Conservation (phyloP, 2,797 vertebrate species). For the Hippocampus kuda region DNA sequence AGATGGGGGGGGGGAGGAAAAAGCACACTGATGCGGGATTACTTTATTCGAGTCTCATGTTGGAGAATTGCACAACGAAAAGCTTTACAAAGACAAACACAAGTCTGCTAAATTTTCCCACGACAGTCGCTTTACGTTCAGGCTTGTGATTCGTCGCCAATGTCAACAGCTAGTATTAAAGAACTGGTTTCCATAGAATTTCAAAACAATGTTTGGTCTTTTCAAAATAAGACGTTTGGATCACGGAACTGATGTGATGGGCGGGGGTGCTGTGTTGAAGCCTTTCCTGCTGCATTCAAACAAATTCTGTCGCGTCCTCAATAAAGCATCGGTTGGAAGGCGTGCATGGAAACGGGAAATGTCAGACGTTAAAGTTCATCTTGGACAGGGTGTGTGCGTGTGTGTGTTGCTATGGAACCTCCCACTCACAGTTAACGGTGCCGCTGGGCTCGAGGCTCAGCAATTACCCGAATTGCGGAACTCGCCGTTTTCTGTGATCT, state of each 20-base stretch:
- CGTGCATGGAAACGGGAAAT: constrained; percentile 12
- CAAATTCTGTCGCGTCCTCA: neutral
- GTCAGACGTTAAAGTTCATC: constrained; percentile 15
- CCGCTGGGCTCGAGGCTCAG: constrained; percentile 43
- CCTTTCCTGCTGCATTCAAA: neutral
- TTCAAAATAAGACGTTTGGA: neutral
- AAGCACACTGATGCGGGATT: no score
- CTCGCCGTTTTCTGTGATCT: constrained; percentile 98
- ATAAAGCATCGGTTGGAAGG: neutral
- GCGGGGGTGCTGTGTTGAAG: neutral
- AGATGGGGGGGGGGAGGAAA: no score
- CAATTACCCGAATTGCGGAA: constrained; percentile 96
- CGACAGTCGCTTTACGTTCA: no score
- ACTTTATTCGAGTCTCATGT: no score
- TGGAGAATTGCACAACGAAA: neutral
- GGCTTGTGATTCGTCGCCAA: no score
- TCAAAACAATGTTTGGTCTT: neutral
- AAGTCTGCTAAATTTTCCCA: neutral
- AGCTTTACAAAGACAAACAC: neutral
- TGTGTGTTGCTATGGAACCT: neutral
- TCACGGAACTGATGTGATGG: neutral
- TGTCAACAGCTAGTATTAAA: no score
- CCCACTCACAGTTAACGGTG: neutral
- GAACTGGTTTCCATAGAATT: no score
- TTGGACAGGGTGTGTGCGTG: neutral